Conservation (phyloP, 2,888 invertebrate genomes). For the Hydropsyche betteni region DNA sequence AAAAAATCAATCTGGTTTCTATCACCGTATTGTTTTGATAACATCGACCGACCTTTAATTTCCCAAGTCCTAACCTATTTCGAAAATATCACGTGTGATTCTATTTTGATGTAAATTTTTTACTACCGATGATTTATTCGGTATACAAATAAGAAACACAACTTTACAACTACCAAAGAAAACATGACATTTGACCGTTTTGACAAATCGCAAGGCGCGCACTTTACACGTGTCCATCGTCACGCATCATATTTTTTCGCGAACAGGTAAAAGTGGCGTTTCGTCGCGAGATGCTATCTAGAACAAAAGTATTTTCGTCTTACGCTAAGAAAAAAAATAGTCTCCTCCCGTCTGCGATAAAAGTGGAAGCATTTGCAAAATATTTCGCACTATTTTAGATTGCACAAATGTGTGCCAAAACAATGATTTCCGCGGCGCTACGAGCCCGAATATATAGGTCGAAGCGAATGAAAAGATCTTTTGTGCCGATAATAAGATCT, state of each 20-base stretch:
- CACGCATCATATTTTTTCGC: neutral
- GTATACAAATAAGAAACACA: too few species aligned
- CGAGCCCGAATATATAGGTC: slow-evolving; percentile 14
- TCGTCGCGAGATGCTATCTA: slow-evolving; percentile 22
- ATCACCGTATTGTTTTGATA: too few species aligned
- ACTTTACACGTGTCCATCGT: too few species aligned
- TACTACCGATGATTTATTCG: too few species aligned
- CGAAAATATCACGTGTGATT: too few species aligned
- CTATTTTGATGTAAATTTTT: too few species aligned
- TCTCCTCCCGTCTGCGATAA: slow-evolving; percentile 24
- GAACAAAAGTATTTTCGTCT: slow-evolving; percentile 33
- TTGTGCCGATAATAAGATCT: neutral
- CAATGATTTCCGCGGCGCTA: slow-evolving; percentile 32
- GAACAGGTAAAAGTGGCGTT: slow-evolving; percentile 15
- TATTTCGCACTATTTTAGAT: slow-evolving; percentile 32
- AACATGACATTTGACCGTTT: too few species aligned
- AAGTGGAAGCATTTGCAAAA: slow-evolving; percentile 31
- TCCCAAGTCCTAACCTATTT: too few species aligned
- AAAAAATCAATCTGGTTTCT: too few species aligned
- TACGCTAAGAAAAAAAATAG: slow-evolving; percentile 1
- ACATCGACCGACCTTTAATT: too few species aligned
- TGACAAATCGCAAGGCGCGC: too few species aligned
- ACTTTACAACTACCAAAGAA: too few species aligned
- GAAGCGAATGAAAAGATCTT: slow-evolving; percentile 16
- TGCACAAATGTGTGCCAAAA: slow-evolving; percentile 27